Evolutionary conservation across 2,888 invertebrate species (phyloP).

Genomic region (Chrysolina haemoptera): DNA sequence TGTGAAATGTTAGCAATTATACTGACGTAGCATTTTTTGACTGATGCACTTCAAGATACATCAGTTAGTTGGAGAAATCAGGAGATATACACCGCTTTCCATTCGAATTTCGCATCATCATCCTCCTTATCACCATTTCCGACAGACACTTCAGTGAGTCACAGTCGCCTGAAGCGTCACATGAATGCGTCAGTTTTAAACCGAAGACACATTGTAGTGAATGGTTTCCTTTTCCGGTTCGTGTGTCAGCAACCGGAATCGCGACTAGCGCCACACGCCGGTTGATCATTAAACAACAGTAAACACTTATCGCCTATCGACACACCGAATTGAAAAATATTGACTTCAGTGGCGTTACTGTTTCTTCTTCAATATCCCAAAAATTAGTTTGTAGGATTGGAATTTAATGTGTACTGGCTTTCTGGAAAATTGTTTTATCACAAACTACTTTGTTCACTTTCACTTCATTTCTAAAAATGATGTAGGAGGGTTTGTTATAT

Average conservation of each 20-base stretch:
- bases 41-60: no score
- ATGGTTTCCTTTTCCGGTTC: conserved; percentile 63
- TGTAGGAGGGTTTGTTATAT: no score
- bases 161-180: not conserved
- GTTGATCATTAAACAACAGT: conserved; percentile 66
- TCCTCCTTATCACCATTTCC: not conserved
- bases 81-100: not conserved
- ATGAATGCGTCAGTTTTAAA: not conserved
- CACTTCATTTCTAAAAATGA: no score
- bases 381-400: no score
- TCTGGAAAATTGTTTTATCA: no score
- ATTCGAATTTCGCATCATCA: not conserved
- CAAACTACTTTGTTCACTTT: no score
- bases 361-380: not conserved
- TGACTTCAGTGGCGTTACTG: conserved; percentile 15
- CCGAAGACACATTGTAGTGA: conserved; percentile 47
- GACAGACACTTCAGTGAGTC: conserved; percentile 1
- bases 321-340: conserved; percentile 63
- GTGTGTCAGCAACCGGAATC: conserved; percentile 61
- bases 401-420: no score
- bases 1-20: no score
- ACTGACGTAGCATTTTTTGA: no score
- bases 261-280: conserved; percentile 62
- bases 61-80: no score
- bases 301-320: conserved; percentile 65